A percentile compares a stretch with the other conserved stretches of the same genome.
Conservation (phyloP, 2,113 vertebrate species). For the Dryoscopus gambensis region DNA sequence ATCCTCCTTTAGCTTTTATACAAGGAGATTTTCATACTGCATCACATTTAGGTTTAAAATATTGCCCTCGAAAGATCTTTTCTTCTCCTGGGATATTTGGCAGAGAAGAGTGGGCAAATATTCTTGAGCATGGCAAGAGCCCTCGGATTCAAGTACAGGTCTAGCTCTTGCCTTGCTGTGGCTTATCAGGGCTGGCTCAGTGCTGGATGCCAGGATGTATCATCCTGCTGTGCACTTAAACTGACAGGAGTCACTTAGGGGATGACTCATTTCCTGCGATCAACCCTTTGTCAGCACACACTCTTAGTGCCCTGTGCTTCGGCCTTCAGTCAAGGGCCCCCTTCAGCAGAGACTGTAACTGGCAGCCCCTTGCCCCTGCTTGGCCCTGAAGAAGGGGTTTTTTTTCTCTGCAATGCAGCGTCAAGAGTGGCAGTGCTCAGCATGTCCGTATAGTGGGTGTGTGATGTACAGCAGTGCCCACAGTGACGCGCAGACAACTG, state of each 20-base stretch:
- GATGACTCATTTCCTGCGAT: background rate
- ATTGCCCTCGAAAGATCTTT: background rate
- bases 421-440: background rate
- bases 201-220: background rate
- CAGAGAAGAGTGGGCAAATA: background rate
- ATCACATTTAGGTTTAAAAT: background rate
- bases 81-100: background rate
- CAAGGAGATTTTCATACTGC: background rate
- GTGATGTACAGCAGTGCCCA: too few relatives aligned
- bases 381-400: background rate
- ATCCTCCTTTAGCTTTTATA: background rate
- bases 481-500: background rate
- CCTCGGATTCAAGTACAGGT: background rate
- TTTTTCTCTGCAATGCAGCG: background rate
- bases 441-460: accelerated
- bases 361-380: background rate
- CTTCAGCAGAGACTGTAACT: background rate
- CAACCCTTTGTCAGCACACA: background rate
- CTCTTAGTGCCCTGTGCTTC: background rate
- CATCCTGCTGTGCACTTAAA: background rate
- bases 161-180: background rate
- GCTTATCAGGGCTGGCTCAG: background rate
- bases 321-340: background rate
- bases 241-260: background rate
- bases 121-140: background rate